Evolutionary conservation across 2,888 invertebrate species (phyloP).

Genomic region (Chaetogeoica ovagalla): DNA sequence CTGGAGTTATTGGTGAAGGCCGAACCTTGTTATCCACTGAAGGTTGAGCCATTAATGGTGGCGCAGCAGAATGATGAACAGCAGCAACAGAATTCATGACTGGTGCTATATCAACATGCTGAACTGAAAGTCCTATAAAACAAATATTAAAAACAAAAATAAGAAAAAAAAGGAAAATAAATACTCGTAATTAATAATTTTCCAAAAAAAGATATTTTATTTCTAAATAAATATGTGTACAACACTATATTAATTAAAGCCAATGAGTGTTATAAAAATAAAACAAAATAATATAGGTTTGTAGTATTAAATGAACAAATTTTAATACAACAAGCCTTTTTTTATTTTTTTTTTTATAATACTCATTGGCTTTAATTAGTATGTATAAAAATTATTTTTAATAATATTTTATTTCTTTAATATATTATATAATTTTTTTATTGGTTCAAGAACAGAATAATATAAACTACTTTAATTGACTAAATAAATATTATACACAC

Average conservation of each 20-base stretch:
- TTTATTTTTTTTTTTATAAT: too few species aligned
- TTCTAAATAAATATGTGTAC: too few species aligned
- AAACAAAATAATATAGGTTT: too few species aligned
- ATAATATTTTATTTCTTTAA: neutral
- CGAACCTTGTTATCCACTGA: conserved; percentile 38
- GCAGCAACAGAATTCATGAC: conserved; percentile 38
- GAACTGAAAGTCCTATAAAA: conserved; percentile 25
- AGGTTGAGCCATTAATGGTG: conserved; percentile 33
- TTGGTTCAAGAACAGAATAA: neutral
- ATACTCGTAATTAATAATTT: too few species aligned
- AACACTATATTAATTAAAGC: too few species aligned
- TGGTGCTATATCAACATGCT: conserved; percentile 44
- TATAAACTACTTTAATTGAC: conserved; percentile 2
- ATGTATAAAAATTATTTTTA: neutral
- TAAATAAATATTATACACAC: neutral
- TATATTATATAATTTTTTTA: neutral
- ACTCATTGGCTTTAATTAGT: too few species aligned
- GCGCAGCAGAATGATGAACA: conserved; percentile 27
- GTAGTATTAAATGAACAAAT: too few species aligned
- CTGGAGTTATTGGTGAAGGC: conserved; percentile 20
- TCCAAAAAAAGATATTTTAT: too few species aligned
- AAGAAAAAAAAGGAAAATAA: too few species aligned
- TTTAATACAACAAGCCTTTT: too few species aligned
- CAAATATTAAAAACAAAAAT: too few species aligned
- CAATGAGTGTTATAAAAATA: too few species aligned